Conservation (phyloP, 2,797 vertebrate species). For the Acipenser ruthenus region DNA sequence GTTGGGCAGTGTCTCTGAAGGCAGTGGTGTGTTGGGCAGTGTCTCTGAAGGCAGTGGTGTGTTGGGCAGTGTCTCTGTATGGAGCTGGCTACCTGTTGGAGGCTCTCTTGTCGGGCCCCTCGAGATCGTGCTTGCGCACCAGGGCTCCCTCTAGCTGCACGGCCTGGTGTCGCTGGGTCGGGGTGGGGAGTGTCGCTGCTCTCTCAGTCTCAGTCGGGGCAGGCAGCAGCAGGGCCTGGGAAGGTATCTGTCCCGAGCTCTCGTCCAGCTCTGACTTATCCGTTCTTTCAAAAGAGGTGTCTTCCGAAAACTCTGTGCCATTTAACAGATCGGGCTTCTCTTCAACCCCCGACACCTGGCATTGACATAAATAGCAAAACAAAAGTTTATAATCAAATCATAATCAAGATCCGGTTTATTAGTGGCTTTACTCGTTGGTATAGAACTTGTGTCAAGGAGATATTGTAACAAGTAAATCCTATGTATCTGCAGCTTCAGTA, state of each 20-base stretch:
- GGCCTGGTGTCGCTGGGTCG: constrained; percentile 36
- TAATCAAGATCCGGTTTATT: no score
- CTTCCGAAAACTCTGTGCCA: background rate
- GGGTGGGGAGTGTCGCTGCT: constrained; percentile 65
- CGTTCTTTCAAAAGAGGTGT: background rate
- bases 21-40: no score
- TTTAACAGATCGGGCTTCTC: constrained; percentile 6
- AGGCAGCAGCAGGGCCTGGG: constrained; percentile 17
- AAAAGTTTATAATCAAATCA: no score
- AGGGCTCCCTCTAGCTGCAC: constrained; percentile 77
- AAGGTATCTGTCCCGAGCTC: constrained; percentile 18
- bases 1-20: no score
- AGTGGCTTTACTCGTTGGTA: no score
- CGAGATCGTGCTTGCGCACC: constrained; percentile 82
- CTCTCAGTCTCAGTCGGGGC: constrained; percentile 51
- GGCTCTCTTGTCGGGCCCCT: constrained; percentile 78
- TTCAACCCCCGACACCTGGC: background rate
- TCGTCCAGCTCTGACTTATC: constrained; percentile 7
- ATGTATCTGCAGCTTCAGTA: no score
- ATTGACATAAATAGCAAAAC: no score
- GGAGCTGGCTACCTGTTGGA: constrained; percentile 70
- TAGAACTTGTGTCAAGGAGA: no score
- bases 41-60: background rate
- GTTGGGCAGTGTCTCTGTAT: no score
- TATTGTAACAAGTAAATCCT: no score